Percentiles rank a stretch among this genome's conserved stretches.
Evolutionary conservation across 2,113 vertebrate genomes (phyloP).

Genomic region (Rhinolophus ferrumequinum): DNA sequence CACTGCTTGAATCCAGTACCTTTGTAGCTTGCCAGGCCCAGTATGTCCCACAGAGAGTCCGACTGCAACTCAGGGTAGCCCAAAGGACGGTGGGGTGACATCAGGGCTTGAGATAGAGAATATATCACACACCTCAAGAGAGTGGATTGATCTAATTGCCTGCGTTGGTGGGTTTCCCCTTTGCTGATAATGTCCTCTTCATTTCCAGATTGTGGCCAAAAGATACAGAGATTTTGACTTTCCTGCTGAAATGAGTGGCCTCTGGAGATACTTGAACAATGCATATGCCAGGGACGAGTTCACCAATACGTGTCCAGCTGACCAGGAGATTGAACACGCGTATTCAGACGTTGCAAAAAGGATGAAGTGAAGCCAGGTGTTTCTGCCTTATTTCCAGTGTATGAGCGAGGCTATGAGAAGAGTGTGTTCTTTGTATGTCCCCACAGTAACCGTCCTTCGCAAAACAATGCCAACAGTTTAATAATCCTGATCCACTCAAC

Average conservation of each 20-base stretch:
- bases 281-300: conserved; percentile 95
- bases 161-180: background rate
- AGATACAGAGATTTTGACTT: conserved; percentile 96
- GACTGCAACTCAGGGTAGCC: background rate
- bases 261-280: conserved; percentile 93
- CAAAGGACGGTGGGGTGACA: background rate
- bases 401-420: background rate
- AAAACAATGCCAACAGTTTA: conserved; percentile 21
- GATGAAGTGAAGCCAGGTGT: conserved; percentile 86
- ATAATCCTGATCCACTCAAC: background rate
- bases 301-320: conserved; percentile 94
- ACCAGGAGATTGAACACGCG: conserved; percentile 93
- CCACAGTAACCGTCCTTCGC: conserved; percentile 53
- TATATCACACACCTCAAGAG: accelerated
- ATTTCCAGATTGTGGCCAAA: conserved; percentile 92
- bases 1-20: background rate
- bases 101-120: background rate
- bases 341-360: conserved; percentile 94
- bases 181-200: conserved; percentile 47
- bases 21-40: background rate
- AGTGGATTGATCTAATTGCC: background rate
- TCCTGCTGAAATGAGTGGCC: conserved; percentile 92
- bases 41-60: background rate
- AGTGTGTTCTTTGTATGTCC: background rate
- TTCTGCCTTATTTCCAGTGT: background rate